A percentile compares a stretch with the other conserved stretches of the same genome.
Conservation (phyloP, 1,140 invertebrate species). For the Lepidurus apus region DNA sequence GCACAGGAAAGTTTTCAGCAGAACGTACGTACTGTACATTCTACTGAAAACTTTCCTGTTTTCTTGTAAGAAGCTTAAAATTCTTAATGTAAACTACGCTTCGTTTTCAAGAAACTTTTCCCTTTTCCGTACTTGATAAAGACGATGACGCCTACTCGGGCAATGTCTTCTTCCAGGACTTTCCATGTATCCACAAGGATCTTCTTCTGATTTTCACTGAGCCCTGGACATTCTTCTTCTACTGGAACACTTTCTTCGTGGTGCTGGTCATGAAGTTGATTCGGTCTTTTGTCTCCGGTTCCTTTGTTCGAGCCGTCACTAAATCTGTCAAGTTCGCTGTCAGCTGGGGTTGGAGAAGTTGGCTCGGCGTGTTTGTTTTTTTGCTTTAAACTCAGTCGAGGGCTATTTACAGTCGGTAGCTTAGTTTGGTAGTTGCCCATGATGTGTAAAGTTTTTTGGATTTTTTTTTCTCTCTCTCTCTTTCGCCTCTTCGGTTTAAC, state of each 20-base stretch:
- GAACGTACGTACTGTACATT: no score
- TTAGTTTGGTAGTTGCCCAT: constrained; percentile 1
- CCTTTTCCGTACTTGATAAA: constrained; percentile 47
- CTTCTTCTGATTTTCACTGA: constrained; percentile 48
- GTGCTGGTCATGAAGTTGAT: background rate
- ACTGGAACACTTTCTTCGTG: background rate
- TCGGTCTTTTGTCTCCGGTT: background rate
- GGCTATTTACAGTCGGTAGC: background rate
- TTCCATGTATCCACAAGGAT: constrained; percentile 50
- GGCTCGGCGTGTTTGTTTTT: background rate
- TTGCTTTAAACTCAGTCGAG: background rate
- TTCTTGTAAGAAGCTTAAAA: background rate
- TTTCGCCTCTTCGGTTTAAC: no score
- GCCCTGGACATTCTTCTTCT: constrained; percentile 33
- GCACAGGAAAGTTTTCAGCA: no score
- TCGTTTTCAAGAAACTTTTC: background rate
- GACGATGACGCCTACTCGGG: constrained; percentile 52
- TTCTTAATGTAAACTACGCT: background rate
- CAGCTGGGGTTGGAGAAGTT: background rate
- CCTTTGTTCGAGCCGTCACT: background rate
- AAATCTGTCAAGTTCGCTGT: background rate
- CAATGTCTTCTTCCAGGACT: constrained; percentile 49
- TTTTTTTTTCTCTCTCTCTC: no score
- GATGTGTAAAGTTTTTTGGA: background rate
- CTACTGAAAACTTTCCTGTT: background rate